Base-by-base conservation (phyloP, 2,113 vertebrate genomes). In the Tiliqua scincoides region DNA sequence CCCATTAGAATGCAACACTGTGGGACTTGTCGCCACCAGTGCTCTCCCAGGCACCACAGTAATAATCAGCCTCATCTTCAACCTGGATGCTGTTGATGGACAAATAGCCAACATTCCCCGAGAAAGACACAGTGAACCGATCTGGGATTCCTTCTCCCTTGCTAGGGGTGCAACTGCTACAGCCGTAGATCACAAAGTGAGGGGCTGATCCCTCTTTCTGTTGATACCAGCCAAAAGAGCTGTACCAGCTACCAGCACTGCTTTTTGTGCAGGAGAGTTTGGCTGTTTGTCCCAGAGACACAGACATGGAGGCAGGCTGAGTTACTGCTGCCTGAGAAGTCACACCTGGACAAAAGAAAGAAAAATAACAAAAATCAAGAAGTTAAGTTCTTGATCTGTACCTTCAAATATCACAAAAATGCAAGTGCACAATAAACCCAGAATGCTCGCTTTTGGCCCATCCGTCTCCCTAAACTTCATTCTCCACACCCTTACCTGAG, bases 251-350 rank as follows among this genome's bases (percentile, higher is more conserved):
- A 32, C 54, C 54, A 57, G 17, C 54, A 12, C 63, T 30, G 62
- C n/a, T 8, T 15, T 48, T 62, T 74, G 43, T n/a, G 18, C 35
- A 86, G 75, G 73, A 59, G 12, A 84, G 48, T 25, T 52, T 68
- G 3, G 54, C 75, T 30, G 90, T 87, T 1, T 1, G 18, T 0
- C 82, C 86, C 37, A 43, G 67, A 27, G 85, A 57, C 75, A 9
- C 79, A 30, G 89, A 92, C 27, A 65, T 30, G 5, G 72, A 57
- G 11, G 48, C 3, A 6, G 73, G 72, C 57, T 87, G 87, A 79
- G 40, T 76, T 35, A 88, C 61, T 21, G 59, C 54, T 57, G 62
- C 35, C 75, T 87, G 79, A n/a, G 89, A 79, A 25, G 1, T 20
- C 52, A 40, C 23, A 40, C 32, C 81, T 83, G 8, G 27, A 2